Evolutionary conservation across 2,888 invertebrate species (phyloP).

Genomic region (Limenitis camilla): DNA sequence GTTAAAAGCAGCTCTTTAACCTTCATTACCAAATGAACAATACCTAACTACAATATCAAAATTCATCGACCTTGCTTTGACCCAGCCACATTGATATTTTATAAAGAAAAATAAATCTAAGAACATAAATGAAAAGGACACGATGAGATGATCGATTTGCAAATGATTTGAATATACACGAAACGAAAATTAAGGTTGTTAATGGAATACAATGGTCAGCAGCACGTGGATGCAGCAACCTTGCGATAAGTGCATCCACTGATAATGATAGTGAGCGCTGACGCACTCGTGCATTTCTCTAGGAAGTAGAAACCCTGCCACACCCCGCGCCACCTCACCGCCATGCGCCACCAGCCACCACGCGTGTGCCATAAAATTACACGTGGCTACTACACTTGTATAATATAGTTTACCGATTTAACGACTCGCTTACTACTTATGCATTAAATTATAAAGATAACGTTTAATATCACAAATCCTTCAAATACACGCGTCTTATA

Average conservation of each 20-base stretch:
- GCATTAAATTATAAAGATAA: too few species aligned
- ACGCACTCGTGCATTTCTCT: conserved; percentile 55
- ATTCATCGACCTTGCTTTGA: too few species aligned
- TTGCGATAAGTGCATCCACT: conserved; percentile 61
- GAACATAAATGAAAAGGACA: too few species aligned
- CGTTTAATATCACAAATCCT: too few species aligned
- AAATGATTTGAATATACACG: too few species aligned
- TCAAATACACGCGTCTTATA: too few species aligned
- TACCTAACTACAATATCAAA: too few species aligned
- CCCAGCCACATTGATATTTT: too few species aligned
- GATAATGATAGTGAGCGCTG: conserved; percentile 54
- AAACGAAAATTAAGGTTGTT: conserved; percentile 7
- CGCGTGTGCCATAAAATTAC: conserved; percentile 40
- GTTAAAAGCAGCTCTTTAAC: too few species aligned
- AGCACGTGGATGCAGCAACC: conserved; percentile 54
- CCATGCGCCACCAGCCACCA: conserved; percentile 10
- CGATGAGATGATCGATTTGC: too few species aligned
- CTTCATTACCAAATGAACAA: too few species aligned
- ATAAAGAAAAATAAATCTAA: too few species aligned
- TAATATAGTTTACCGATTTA: conserved; percentile 9
- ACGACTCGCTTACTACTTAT: not conserved
- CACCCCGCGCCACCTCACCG: conserved; percentile 12
- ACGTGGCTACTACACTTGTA: conserved; percentile 38
- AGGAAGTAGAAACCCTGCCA: conserved; percentile 10
- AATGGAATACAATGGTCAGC: conserved; percentile 29